phyloP scores from a whole-genome alignment of 2,113 vertebrate genomes.

The Podarcis raffonei region DNA sequence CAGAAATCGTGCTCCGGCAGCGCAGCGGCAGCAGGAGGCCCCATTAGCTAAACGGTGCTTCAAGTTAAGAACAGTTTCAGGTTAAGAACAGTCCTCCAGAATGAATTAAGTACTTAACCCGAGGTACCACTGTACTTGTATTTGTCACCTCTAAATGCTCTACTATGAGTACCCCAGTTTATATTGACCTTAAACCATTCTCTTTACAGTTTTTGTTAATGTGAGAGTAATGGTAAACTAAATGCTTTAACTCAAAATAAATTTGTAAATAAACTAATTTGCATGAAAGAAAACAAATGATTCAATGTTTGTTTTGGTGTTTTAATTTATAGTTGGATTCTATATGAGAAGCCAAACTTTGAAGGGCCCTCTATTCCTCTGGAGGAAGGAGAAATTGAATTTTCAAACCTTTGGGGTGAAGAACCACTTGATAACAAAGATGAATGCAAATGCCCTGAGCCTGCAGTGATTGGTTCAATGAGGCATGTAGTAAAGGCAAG shows the following conservation, averaged over 20 bases:
- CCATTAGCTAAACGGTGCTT: too few relatives aligned
- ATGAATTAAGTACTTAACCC: too few relatives aligned
- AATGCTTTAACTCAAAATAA: neutral
- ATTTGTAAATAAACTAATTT: neutral
- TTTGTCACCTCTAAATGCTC: too few relatives aligned
- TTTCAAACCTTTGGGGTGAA: constrained; percentile 86
- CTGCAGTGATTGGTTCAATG: constrained; percentile 90
- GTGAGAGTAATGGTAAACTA: neutral
- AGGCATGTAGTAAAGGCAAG: constrained; percentile 89
- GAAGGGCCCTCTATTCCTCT: constrained; percentile 87
- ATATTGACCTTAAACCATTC: neutral
- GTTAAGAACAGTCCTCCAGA: too few relatives aligned
- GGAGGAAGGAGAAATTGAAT: constrained; percentile 90
- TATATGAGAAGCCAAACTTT: constrained; percentile 94
- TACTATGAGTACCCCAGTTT: too few relatives aligned
- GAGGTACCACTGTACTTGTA: too few relatives aligned
- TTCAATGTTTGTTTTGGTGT: constrained; percentile 7
- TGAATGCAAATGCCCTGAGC: constrained; percentile 64
- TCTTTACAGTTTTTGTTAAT: too few relatives aligned
- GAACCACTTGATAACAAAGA: constrained; percentile 68
- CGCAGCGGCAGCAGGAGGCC: too few relatives aligned
- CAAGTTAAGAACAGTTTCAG: too few relatives aligned
- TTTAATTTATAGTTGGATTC: constrained; percentile 86
- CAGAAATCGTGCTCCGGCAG: too few relatives aligned
- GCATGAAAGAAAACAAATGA: neutral